Conservation (phyloP, 2,888 invertebrate species). For the Lysandra coridon region DNA sequence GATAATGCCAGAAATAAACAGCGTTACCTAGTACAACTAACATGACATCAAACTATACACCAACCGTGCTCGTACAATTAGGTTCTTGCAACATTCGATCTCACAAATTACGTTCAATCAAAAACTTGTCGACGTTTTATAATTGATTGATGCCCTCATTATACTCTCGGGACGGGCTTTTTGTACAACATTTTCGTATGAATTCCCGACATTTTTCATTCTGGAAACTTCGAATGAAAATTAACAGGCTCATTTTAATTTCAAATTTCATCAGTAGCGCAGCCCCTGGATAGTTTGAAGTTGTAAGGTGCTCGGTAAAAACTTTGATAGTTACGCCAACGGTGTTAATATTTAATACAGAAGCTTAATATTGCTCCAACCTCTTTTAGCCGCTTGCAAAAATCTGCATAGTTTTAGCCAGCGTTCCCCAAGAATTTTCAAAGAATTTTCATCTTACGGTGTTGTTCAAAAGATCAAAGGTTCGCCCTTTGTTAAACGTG, state of each 20-base stretch:
- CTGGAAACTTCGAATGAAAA: conserved; percentile 4
- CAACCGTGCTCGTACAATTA: background rate
- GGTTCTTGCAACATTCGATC: background rate
- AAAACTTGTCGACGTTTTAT: conserved; percentile 29
- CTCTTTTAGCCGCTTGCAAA: background rate
- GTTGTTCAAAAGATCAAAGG: background rate
- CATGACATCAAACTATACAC: background rate
- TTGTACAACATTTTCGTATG: conserved; percentile 15
- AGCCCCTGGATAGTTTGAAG: conserved; percentile 18
- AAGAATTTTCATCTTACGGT: background rate
- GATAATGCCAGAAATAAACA: background rate
- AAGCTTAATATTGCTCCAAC: background rate
- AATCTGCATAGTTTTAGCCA: background rate
- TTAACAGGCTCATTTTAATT: conserved; percentile 29
- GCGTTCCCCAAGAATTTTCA: background rate
- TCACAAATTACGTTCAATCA: conserved; percentile 30
- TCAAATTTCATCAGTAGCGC: conserved; percentile 21
- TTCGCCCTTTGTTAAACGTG: background rate
- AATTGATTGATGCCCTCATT: conserved; percentile 34
- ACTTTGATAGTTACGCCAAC: conserved; percentile 22
- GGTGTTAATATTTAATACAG: conserved; percentile 13
- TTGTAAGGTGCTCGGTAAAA: conserved; percentile 9
- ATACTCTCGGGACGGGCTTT: background rate
- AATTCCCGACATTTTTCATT: conserved; percentile 20
- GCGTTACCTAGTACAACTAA: too few relatives aligned